Evolutionary conservation across 2,113 vertebrate genomes (phyloP).

Genomic region (Martes martes): DNA sequence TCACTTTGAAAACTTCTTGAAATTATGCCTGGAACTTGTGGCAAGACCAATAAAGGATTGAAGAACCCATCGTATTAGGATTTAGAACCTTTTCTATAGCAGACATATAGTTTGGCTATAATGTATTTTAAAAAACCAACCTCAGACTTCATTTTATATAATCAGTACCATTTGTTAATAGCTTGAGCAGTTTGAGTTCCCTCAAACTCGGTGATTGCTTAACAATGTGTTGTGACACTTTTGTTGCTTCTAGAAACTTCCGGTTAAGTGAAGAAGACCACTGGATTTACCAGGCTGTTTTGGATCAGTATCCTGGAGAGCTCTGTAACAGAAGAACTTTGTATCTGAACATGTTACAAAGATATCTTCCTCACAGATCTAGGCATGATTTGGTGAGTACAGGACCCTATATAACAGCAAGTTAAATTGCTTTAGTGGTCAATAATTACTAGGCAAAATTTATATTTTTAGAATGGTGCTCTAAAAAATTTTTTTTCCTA

Average conservation of each 20-base stretch:
- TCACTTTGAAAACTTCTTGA: background rate
- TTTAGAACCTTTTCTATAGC: constrained; percentile 23
- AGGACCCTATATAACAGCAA: background rate
- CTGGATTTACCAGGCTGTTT: constrained; percentile 85
- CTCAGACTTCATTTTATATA: background rate
- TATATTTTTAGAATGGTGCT: background rate
- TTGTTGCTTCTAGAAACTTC: constrained; percentile 81
- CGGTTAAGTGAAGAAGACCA: constrained; percentile 88
- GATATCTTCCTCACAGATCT: constrained; percentile 87
- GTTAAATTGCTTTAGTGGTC: background rate
- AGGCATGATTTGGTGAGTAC: constrained; percentile 90
- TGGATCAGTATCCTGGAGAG: constrained; percentile 86
- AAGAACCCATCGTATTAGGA: background rate
- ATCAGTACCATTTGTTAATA: background rate
- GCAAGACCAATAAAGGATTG: background rate
- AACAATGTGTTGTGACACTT: background rate
- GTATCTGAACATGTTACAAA: constrained; percentile 90
- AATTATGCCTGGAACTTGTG: background rate
- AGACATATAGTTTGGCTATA: background rate
- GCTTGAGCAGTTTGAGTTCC: background rate
- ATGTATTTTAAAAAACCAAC: background rate
- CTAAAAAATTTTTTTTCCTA: background rate
- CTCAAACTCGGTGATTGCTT: background rate
- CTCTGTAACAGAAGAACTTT: constrained; percentile 85
- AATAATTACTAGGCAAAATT: background rate